Percentiles rank a stretch among this genome's conserved stretches.
Evolutionary conservation across 2,113 vertebrate species (phyloP).

Genomic region (Anguilla japonica): DNA sequence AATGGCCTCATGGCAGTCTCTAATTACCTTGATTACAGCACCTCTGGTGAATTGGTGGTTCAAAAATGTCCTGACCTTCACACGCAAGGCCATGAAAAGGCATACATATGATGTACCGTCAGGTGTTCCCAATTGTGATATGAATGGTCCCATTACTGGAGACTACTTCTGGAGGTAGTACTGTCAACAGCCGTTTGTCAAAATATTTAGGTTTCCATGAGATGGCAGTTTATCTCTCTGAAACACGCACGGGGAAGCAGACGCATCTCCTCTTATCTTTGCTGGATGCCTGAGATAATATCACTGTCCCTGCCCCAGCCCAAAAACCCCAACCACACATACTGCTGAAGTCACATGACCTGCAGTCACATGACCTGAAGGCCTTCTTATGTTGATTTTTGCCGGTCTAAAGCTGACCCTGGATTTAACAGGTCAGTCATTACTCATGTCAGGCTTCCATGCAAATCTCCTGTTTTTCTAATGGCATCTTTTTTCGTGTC

Average conservation of each 20-base stretch:
- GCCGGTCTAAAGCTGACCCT: not conserved
- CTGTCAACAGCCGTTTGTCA: not conserved
- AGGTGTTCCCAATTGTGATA: not conserved
- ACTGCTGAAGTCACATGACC: not conserved
- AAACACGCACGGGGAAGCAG: not conserved
- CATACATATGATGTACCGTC: not conserved
- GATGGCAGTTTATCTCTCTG: not conserved
- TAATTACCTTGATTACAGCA: not conserved
- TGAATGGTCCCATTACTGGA: not conserved
- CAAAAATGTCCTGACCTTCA: not conserved
- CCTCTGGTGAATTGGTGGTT: not conserved
- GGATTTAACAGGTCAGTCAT: constrained; percentile 11
- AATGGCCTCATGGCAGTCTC: not conserved
- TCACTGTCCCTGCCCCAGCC: not conserved
- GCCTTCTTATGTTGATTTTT: constrained; percentile 9
- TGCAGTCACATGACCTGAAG: not conserved
- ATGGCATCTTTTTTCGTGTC: not conserved
- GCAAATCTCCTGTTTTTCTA: not conserved
- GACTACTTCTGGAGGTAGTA: not conserved
- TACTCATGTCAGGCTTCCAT: not conserved
- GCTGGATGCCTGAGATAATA: not conserved
- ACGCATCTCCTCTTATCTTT: not conserved
- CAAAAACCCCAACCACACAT: not conserved
- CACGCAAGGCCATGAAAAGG: not conserved
- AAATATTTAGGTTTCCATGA: not conserved